Evolutionary conservation across 2,113 vertebrate species (phyloP), one percentile per base, ranked within the genome.

Genomic region (Microcebus murinus): DNA sequence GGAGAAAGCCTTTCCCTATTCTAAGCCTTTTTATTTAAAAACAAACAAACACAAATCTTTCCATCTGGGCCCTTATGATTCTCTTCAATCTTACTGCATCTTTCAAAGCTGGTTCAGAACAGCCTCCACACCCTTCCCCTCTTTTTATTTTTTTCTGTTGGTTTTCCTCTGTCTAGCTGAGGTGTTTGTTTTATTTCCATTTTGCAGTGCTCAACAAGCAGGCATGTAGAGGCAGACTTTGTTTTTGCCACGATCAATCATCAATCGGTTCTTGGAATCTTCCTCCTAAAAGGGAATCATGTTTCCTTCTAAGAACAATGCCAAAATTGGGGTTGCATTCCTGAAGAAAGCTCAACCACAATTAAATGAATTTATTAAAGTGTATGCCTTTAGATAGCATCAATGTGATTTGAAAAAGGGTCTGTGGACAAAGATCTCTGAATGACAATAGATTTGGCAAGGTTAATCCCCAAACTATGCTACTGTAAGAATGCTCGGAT

Each of bases 291-390:
- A 89, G 3, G 25, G 57, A 59, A 70, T 90, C 45, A 0, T 39
- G 76, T 85, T 95, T 94, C 65, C 82, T 96, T 80, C 65, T 50
- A 73, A 81, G 81, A 95, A 95, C 65, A 77, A 90, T 42, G 76
- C 23, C 27, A 25, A 59, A 74, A 55, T 52, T 87, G 57, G 34
- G 34, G 29, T 55, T 59, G 29, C 45, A 39, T 63, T 96, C 42
- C 63, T 90, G 39, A 84, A 87, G 57, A 85, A 92, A 81, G 45
- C 5, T 80, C 59, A 90, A 42, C 52, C 34, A 57, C 57, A 76
- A 48, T 90, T 50, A 90, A 84, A 70, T 36, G 52, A 63, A 87
- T 63, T 63, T 45, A 83, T 81, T 71, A 85, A 90, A 80, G n/a
- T 21, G 9, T 90, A 45, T 50, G 52, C 14, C 57, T 96, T n/a